These are phyloP conservation scores for Andricus quercusramuli DNA, from an alignment of 2,888 invertebrate species.

Conservation along the genomic window DNA sequence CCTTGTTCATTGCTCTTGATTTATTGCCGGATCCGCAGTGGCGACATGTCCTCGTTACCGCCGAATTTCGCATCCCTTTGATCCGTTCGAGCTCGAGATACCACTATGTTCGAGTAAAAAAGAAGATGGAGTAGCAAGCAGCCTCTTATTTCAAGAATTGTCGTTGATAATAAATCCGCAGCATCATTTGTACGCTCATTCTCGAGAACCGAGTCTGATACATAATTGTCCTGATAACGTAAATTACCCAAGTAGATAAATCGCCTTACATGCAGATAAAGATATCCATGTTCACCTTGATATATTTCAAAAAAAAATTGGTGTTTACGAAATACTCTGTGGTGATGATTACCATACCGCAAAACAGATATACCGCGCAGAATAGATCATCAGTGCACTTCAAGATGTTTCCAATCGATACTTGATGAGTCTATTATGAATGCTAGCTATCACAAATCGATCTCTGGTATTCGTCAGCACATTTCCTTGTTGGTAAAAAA, in stretches of 20 bases:
- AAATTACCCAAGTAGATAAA: conserved; percentile 32
- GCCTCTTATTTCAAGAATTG: conserved; percentile 34
- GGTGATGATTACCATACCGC: conserved; percentile 33
- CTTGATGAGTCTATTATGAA: conserved; percentile 31
- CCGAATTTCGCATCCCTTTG: conserved; percentile 63
- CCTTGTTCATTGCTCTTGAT: conserved; percentile 54
- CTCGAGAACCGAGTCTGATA: conserved; percentile 8
- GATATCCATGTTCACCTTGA: neutral
- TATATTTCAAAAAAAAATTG: neutral
- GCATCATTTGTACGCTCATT: conserved; percentile 32
- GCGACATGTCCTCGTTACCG: conserved; percentile 67
- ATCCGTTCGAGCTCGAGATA: conserved; percentile 51
- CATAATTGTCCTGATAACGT: conserved; percentile 40
- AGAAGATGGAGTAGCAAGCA: conserved; percentile 32
- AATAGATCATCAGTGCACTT: conserved; percentile 38
- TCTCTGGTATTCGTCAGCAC: conserved; percentile 28
- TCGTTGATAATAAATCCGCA: conserved; percentile 37
- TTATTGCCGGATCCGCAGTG: conserved; percentile 58
- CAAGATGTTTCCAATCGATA: conserved; percentile 29
- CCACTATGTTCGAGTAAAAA: conserved; percentile 37
- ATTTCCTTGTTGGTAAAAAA: conserved; percentile 36
- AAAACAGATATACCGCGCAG: conserved; percentile 34
- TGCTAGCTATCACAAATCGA: conserved; percentile 22
- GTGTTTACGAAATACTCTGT: neutral
- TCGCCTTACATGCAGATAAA: conserved; percentile 22